Evolutionary conservation across 2,113 vertebrate genomes (phyloP), one percentile per base, ranked within the genome.

Genomic region (Mastomys natalensis): DNA sequence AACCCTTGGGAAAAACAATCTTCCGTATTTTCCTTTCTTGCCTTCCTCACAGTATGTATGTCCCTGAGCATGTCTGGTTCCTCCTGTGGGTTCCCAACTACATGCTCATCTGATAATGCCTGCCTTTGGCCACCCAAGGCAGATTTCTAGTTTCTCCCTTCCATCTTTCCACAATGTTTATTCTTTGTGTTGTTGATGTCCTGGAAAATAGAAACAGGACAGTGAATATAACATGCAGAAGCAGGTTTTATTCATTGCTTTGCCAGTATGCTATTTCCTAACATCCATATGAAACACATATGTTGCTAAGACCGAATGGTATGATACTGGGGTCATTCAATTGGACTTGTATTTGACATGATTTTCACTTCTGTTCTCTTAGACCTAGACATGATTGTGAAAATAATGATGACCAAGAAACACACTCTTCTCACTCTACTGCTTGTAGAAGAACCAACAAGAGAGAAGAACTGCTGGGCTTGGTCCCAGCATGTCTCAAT

Each of bases 31-130:
- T 76, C 66, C 43, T 73, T 76, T 90, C 29, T 5, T 13, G 13
- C 9, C 12, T 76, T 8, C 48, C 9, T 45, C 40, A 24, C 5
- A 43, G 0, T 2, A 10, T 13, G 16, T 26, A 22, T 6, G 3
- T 62, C 6, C 53, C 21, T 4, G 0, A 45, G 34, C 37, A n/a
- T 0, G 24, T 0, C 21, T 2, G 2, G 19, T 1, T 2, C 21
- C 29, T 88, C 16, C 22, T 19, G 12, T 31, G 31, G 48, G 29
- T 5, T 31, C 5, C 26, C 43, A 40, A 2, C 43, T 17, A 5
- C n/a, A 45, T 3, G 5, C n/a, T 40, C 55, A 1, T 6, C 24
- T 4, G 31, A 1, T 1, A 24, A 7, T 2, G 4, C 26, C 40
- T 70, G 89, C 2, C 34, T 77, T 62, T 53, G 48, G 7, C 11